Evolutionary conservation across 2,888 invertebrate genomes (phyloP).

Genomic region (Tenodera sinensis): DNA sequence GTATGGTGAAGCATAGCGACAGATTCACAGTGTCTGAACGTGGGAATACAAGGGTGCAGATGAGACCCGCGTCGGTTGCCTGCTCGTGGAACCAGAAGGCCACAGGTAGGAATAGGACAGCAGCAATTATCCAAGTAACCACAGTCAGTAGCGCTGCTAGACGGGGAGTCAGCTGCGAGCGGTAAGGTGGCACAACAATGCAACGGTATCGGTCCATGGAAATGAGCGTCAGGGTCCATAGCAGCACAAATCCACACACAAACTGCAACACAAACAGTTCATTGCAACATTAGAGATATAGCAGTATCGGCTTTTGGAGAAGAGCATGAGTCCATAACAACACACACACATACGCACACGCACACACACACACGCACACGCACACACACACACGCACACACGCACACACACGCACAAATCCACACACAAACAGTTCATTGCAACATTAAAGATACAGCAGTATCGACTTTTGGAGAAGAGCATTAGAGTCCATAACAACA

Average conservation of each 20-base stretch:
- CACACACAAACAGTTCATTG: no score
- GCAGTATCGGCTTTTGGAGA: no score
- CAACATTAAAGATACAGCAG: no score
- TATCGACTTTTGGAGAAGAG: no score
- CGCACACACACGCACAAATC: no score
- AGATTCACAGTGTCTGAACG: slow-evolving; percentile 46
- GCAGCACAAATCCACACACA: slow-evolving; percentile 54
- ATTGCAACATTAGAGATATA: neutral
- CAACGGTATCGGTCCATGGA: slow-evolving; percentile 56
- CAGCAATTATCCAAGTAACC: slow-evolving; percentile 50
- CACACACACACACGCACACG: no score
- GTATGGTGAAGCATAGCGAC: slow-evolving; percentile 51
- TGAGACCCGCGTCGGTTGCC: slow-evolving; percentile 36
- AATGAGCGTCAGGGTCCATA: slow-evolving; percentile 57
- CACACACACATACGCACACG: no score
- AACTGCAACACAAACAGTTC: slow-evolving; percentile 47
- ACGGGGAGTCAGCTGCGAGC: slow-evolving; percentile 49
- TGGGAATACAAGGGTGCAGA: slow-evolving; percentile 55
- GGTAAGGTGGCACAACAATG: slow-evolving; percentile 54
- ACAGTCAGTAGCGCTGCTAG: slow-evolving; percentile 44
- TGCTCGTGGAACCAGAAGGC: slow-evolving; percentile 50
- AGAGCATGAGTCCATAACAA: no score
- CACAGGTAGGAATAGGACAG: slow-evolving; percentile 50
- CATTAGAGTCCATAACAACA: no score
- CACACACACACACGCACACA: no score